Base-by-base conservation (phyloP, 2,888 invertebrate species). In the Cephus pulcher region DNA sequence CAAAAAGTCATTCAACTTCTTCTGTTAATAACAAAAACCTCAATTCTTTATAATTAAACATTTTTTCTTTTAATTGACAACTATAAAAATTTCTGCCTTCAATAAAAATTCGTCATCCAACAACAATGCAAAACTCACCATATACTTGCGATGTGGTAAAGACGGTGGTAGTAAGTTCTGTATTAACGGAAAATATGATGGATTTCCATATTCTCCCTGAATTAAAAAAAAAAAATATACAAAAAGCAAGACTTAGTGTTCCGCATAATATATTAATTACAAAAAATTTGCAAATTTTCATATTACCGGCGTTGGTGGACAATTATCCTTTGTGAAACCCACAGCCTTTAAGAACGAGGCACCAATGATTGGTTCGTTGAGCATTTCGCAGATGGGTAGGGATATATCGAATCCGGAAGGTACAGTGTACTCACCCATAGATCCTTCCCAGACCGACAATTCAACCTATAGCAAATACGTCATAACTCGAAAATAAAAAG, bases 291-390 rank as follows among this genome's bases (percentile, higher is more conserved):
- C 23, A 56, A 56, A 56, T 23, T 56, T 9, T 9, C 12, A 32
- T 71, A 79, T 82, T 71, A 85, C 84, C 75, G 76, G 73, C 34
- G 30, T 0, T 1, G 82, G 56, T 56, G 56, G 56, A 23, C 84
- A 85, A 0, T 33, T 1, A 1, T 69, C 68, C 0, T 1, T 11
- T 1, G 4, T 30, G 33, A 85, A 80, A 0, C 82, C 81, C 56
- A 85, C 30, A 11, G 73, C 77, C 0, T 69, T 1, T 0, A 84
- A 35, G 34, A 82, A 70, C 34, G 80, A 80, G 12, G 82, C 82
- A 11, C 83, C 4, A 34, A 85, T 2, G 2, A 84, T 77, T 6
- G 85, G 82, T 32, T 85, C 84, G 11, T 80, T 69, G 3, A 79
- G 1, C 74, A 82, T 73, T 0, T 82, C 80, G 70, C 84, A 84